These are phyloP conservation scores for Physocephala rufipes DNA, from an alignment of 2,888 invertebrate species.

Conservation along the genomic window DNA sequence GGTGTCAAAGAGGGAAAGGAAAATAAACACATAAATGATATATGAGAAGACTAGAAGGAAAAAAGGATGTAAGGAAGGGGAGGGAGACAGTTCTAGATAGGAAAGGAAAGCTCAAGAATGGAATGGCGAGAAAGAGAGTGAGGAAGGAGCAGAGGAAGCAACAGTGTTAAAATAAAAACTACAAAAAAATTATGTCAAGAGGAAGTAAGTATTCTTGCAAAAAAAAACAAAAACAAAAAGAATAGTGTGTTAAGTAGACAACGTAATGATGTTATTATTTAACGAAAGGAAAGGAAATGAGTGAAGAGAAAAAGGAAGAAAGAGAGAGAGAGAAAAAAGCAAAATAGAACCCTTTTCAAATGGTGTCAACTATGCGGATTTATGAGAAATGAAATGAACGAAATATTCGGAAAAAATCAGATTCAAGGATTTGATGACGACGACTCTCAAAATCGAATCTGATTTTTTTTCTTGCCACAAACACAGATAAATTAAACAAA, in stretches of 20 bases:
- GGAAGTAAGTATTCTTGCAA: neutral
- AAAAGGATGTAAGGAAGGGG: neutral
- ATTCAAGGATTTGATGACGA: no score
- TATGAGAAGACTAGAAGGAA: neutral
- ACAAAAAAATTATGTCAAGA: neutral
- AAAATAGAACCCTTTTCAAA: no score
- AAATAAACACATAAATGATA: neutral
- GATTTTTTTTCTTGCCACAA: no score
- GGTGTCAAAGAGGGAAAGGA: neutral
- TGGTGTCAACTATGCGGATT: no score
- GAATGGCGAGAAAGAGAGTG: neutral
- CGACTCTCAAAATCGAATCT: no score
- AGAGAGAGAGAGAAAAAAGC: neutral
- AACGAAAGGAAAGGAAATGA: neutral
- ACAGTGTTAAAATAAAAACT: neutral
- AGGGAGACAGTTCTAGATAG: neutral
- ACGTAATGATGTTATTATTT: no score
- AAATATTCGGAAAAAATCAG: no score
- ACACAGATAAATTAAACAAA: no score
- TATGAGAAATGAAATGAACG: no score
- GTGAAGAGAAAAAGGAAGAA: neutral
- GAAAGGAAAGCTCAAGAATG: neutral
- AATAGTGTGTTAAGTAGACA: neutral
- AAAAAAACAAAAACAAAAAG: neutral
- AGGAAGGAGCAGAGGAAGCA: neutral